Base-by-base conservation (phyloP, 2,888 invertebrate genomes). In the Cephus sareptanus region DNA sequence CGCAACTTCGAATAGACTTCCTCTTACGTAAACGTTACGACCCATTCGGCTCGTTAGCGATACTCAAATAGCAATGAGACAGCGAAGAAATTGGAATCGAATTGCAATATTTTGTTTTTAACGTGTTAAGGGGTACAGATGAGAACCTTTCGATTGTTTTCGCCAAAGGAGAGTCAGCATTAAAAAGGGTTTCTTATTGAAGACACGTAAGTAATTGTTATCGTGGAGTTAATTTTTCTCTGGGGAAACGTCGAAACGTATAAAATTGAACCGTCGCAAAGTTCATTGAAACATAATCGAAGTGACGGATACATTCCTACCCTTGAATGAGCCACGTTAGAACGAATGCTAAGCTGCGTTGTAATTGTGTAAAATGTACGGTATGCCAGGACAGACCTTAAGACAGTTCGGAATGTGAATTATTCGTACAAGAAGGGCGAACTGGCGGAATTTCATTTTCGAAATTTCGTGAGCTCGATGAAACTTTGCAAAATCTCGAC, bases 391-490 rank as follows among this genome's bases (percentile, higher is more conserved):
- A 56, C 56, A 23, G 56, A 56, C 15, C 56, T 56, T 56, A 35
- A 37, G 77, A 75, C 34, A 70, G 11, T 9, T 23, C 34, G 81
- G 85, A 84, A 85, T 85, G 83, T 80, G 81, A 83, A 83, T 80
- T 82, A 85, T 80, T 85, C 80, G 75, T 80, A 77, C 79, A 76
- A 77, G 79, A 75, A 79, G 79, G 78, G 79, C 75, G 73, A 56
- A 69, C 73, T 70, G 76, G 80, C 79, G 81, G 81, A 81, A 81
- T 81, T 81, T 81, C 78, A 79, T 76, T 79, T 73, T 76, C 78
- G 78, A 76, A 79, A 79, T 81, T 79, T 81, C 78, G 75, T 73
- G 75, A 75, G 68, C 56, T 75, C 75, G 75, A 81, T 75, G 81
- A 77, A 75, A 76, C 79, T 79, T 75, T 74, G 70, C 35, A 69